Evolutionary conservation across 2,888 invertebrate species (phyloP).

Genomic region (Cheilosia soror): DNA sequence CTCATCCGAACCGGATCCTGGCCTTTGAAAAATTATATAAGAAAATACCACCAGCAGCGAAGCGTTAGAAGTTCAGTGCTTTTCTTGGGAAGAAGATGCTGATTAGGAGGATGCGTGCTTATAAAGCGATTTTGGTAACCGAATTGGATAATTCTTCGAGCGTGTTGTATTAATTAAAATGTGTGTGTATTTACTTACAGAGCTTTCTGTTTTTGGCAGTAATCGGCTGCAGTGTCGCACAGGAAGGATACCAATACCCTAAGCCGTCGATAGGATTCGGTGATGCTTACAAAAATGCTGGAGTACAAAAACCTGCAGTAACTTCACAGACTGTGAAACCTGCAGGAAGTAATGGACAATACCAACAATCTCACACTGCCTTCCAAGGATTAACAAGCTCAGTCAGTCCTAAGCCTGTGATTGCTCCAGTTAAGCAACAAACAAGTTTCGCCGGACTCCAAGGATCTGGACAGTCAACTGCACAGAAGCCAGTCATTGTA

Average conservation of each 20-base stretch:
- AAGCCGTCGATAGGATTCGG: conserved; percentile 40
- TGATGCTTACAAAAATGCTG: conserved; percentile 34
- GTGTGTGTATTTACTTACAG: conserved; percentile 30
- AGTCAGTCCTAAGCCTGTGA: too few relatives aligned
- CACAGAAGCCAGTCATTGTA: background rate
- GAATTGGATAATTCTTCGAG: background rate
- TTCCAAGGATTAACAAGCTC: too few relatives aligned
- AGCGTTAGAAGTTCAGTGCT: conserved; percentile 70
- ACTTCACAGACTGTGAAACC: background rate
- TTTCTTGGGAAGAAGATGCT: conserved; percentile 65
- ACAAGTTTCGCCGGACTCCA: background rate
- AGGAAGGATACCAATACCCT: conserved; percentile 54
- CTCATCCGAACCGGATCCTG: conserved; percentile 70
- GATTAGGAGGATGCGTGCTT: conserved; percentile 60
- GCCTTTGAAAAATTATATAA: conserved; percentile 60
- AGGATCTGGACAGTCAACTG: background rate
- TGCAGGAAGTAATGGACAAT: too few relatives aligned
- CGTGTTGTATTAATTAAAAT: background rate
- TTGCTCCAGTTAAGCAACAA: background rate
- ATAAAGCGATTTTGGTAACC: conserved; percentile 63
- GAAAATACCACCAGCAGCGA: conserved; percentile 55
- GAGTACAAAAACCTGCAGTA: too few relatives aligned
- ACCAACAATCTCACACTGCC: too few relatives aligned
- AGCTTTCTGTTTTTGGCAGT: conserved; percentile 57
- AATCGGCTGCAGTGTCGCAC: conserved; percentile 23